Evolutionary conservation across 2,113 vertebrate species (phyloP).

Genomic region (Athene cunicularia): DNA sequence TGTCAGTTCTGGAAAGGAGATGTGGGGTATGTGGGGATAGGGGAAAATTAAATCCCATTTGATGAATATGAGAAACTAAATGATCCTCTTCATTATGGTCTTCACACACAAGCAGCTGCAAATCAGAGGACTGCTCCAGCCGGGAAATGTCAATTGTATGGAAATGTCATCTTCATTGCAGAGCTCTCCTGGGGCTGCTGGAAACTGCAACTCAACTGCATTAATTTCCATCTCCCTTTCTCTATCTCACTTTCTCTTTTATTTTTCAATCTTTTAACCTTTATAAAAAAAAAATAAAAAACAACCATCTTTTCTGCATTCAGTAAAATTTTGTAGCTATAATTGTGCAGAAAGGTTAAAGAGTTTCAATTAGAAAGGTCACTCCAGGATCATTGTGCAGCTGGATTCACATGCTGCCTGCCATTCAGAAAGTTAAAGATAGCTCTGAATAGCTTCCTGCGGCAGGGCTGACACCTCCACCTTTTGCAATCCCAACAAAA

Average conservation of each 20-base stretch:
- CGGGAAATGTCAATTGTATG: slow-evolving; percentile 62
- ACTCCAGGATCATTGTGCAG: neutral
- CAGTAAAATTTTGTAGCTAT: neutral
- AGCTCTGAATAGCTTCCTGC: neutral
- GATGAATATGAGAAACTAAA: slow-evolving; percentile 52
- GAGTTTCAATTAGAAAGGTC: slow-evolving; percentile 56
- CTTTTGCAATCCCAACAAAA: neutral
- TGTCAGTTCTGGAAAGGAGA: neutral
- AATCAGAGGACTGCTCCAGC: slow-evolving; percentile 44
- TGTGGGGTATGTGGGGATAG: neutral
- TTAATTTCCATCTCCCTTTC: slow-evolving; percentile 45
- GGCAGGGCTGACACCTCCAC: neutral
- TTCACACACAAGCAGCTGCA: slow-evolving; percentile 32
- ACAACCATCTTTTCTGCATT: slow-evolving; percentile 1
- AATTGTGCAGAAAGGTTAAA: slow-evolving; percentile 51
- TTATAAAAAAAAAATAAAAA: neutral
- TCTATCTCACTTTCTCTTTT: neutral
- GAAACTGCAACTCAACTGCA: slow-evolving; percentile 18
- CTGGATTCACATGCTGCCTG: neutral
- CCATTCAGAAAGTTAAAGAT: neutral
- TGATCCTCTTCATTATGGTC: slow-evolving; percentile 46
- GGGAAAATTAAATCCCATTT: neutral
- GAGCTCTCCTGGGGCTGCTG: slow-evolving; percentile 19
- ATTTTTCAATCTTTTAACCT: slow-evolving; percentile 52
- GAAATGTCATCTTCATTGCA: slow-evolving; percentile 64